Conservation (phyloP, 2,113 vertebrate genomes). For the Sprattus sprattus region DNA sequence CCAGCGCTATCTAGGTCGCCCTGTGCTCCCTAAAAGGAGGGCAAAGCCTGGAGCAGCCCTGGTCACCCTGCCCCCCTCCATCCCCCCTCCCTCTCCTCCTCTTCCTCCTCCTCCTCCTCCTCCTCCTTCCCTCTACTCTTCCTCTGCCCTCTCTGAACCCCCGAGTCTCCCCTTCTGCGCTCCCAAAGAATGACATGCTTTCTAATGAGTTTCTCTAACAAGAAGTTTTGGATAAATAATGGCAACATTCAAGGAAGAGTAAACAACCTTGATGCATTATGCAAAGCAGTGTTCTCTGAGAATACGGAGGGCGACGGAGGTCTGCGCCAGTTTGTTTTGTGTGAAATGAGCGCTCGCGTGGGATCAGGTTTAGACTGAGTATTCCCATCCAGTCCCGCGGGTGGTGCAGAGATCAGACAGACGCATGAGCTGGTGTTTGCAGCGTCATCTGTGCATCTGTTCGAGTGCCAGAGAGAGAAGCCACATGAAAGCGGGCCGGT, state of each 20-base stretch:
- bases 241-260: neutral
- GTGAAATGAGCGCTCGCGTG: neutral
- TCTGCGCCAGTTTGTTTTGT: neutral
- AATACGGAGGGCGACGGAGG: neutral
- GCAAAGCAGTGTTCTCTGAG: neutral
- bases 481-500: neutral
- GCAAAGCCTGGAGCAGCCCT: neutral
- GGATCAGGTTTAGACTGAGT: neutral
- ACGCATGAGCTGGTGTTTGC: constrained; percentile 17
- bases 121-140: neutral
- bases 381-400: neutral
- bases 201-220: neutral
- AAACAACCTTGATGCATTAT: neutral
- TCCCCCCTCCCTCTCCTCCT: neutral
- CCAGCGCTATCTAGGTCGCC: constrained; percentile 52
- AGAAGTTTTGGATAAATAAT: neutral
- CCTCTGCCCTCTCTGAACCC: neutral
- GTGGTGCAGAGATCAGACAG: neutral
- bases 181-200: neutral
- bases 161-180: neutral
- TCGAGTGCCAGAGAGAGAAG: neutral
- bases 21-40: constrained; percentile 35
- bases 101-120: neutral
- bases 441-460: neutral
- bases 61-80: neutral